Percentiles rank a stretch among this genome's conserved stretches.
Conservation (phyloP, 2,888 invertebrate genomes). For the Urechis unicinctus region DNA sequence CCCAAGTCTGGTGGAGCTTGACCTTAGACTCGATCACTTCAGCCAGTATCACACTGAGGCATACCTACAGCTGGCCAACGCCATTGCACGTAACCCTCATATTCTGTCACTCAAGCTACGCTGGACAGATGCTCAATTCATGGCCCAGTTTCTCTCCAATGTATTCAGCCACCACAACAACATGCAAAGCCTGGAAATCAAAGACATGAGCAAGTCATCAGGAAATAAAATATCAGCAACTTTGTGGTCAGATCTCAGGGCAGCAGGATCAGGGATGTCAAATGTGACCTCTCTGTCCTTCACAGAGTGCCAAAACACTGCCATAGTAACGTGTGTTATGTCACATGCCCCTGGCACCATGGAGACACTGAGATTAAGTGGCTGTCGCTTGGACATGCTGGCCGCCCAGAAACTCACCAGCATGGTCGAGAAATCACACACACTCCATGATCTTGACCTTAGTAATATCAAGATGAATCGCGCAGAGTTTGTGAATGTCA, state of each 20-base stretch:
- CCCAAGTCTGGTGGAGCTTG: constrained; percentile 27
- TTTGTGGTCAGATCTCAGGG: constrained; percentile 35
- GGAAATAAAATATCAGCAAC: constrained; percentile 25
- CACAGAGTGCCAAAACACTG: constrained; percentile 23
- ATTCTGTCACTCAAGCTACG: constrained; percentile 27
- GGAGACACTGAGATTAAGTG: constrained; percentile 24
- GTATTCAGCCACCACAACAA: constrained; percentile 22
- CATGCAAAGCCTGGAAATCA: constrained; percentile 23
- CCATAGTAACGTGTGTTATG: constrained; percentile 33
- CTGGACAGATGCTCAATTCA: constrained; percentile 31
- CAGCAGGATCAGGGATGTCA: constrained; percentile 28
- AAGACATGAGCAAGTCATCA: constrained; percentile 16
- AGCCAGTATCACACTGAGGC: constrained; percentile 23
- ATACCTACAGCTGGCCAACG: constrained; percentile 26
- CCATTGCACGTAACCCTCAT: constrained; percentile 21
- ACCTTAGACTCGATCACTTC: constrained; percentile 31
- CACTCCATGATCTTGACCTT: constrained; percentile 14
- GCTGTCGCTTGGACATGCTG: constrained; percentile 31
- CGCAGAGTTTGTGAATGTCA: constrained; percentile 30
- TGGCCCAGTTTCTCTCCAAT: constrained; percentile 28
- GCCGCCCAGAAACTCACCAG: constrained; percentile 28
- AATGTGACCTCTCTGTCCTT: constrained; percentile 28
- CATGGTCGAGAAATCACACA: constrained; percentile 25
- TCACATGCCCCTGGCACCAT: constrained; percentile 31
- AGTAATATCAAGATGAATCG: constrained; percentile 24